phyloP scores from a whole-genome alignment of 2,797 vertebrate genomes.

The Neomorphus geoffroyi region DNA sequence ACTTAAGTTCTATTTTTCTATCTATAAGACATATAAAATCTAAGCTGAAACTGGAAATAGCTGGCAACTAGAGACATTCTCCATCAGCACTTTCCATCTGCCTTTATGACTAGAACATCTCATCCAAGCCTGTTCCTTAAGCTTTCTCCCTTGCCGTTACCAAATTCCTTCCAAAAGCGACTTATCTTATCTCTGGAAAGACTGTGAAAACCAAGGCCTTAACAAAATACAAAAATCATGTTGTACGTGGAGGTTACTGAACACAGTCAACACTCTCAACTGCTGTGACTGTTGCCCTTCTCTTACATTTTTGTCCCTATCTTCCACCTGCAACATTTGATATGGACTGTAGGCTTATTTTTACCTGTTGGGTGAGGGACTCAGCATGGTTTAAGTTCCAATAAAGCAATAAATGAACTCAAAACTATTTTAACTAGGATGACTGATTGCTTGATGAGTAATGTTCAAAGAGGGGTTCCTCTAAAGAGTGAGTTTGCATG shows the following conservation, averaged over 20 bases:
- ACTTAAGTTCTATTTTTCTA: neutral
- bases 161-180: neutral
- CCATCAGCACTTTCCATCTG: neutral
- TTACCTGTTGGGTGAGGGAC: neutral
- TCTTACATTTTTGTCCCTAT: neutral
- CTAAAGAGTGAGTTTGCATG: neutral
- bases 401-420: neutral
- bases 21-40: neutral
- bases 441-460: neutral
- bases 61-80: neutral
- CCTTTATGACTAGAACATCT: neutral
- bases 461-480: neutral
- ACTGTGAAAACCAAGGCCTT: conserved; percentile 16
- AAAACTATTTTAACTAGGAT: neutral
- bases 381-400: neutral
- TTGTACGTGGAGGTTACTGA: neutral
- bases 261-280: neutral
- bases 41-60: neutral
- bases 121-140: neutral
- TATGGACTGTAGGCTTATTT: neutral
- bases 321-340: neutral
- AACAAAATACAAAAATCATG: neutral
- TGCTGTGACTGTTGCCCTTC: neutral
- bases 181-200: neutral
- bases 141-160: neutral